phyloP scores from a whole-genome alignment of 2,113 vertebrate species.

The Saimiri boliviensis region DNA sequence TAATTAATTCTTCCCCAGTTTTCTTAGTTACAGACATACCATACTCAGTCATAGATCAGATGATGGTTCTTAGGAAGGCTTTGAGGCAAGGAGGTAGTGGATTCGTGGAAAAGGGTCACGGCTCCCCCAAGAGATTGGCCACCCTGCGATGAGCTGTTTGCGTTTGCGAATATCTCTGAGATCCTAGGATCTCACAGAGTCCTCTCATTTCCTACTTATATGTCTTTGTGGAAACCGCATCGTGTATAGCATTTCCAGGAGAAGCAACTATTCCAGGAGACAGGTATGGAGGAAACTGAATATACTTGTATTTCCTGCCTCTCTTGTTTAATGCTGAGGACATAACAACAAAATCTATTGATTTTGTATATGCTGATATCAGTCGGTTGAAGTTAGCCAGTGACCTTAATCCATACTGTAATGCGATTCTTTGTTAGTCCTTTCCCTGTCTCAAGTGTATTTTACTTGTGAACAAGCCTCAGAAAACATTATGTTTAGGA shows the following conservation, averaged over 20 bases:
- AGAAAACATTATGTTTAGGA: fast-evolving
- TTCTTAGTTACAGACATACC: background rate
- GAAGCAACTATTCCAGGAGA: background rate
- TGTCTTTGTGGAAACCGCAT: background rate
- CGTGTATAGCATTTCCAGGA: background rate
- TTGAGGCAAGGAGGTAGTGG: background rate
- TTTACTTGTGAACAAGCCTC: background rate
- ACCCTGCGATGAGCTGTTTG: fast-evolving
- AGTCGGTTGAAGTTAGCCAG: background rate
- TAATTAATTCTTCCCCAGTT: background rate
- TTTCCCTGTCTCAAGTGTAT: too few relatives aligned
- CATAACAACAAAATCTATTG: background rate
- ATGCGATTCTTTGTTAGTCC: fast-evolving
- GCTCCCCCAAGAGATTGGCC: too few relatives aligned
- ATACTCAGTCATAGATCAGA: background rate
- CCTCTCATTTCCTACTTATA: background rate
- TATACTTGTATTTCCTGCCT: background rate
- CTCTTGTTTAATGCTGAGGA: background rate
- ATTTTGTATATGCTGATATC: background rate
- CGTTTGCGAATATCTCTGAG: fast-evolving
- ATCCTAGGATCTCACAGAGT: too few relatives aligned
- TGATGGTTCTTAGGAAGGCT: background rate
- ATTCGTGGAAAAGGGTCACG: too few relatives aligned
- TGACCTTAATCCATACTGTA: background rate
- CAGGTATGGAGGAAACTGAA: background rate